Evolutionary conservation across 2,797 vertebrate genomes (phyloP).

Genomic region (Forpus xanthops): DNA sequence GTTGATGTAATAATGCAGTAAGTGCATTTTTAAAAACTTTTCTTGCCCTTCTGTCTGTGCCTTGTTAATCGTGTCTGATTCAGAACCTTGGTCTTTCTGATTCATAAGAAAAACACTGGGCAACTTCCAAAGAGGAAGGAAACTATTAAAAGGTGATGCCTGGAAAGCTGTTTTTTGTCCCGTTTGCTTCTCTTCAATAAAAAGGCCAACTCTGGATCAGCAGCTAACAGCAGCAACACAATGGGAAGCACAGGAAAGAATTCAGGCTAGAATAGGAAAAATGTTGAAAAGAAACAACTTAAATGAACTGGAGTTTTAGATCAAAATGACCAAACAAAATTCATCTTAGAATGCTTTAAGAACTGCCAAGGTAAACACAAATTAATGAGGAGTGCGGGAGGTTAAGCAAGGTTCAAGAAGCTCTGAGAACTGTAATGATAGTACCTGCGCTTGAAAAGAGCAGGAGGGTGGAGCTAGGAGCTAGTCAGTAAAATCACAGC

Average conservation of each 20-base stretch:
- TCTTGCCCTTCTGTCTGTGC: not conserved
- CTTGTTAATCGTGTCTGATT: not conserved
- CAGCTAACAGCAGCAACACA: not conserved
- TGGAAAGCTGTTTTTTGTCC: not conserved
- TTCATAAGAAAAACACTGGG: not conserved
- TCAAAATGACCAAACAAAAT: not conserved
- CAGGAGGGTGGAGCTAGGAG: not conserved
- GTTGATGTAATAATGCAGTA: not conserved
- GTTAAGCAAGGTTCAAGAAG: not conserved
- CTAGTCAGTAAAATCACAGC: not conserved
- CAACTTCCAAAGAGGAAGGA: not conserved
- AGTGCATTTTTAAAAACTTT: not conserved
- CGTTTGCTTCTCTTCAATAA: not conserved
- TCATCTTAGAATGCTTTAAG: not conserved
- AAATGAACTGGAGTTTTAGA: not conserved
- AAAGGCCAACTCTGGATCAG: not conserved
- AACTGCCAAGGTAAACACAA: not conserved
- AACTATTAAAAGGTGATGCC: not conserved
- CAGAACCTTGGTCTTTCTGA: not conserved
- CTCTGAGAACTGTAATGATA: not conserved
- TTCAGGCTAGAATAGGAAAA: not conserved
- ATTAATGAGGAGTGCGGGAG: not conserved
- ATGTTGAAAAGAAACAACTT: not conserved
- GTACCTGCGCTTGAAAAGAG: not conserved
- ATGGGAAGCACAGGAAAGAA: not conserved